Percentiles rank a stretch among this genome's conserved stretches.
phyloP scores from a whole-genome alignment of 2,797 vertebrate species.

The Enteromius mattozi region DNA sequence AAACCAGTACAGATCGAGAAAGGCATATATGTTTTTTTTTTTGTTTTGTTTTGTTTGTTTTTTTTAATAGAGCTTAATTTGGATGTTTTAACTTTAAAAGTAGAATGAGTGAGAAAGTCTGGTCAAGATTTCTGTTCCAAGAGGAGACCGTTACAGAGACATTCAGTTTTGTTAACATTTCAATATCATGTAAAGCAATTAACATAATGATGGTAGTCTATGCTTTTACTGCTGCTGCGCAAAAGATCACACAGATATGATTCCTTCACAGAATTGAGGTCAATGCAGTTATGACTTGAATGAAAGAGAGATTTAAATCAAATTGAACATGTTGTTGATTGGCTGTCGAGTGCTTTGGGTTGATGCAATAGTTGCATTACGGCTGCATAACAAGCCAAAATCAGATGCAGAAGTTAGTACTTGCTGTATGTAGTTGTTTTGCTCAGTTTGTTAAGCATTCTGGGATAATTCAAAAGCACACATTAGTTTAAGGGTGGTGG shows the following conservation, averaged over 20 bases:
- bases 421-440: conserved; percentile 9
- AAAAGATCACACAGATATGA: conserved; percentile 57
- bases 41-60: neutral
- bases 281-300: conserved; percentile 36
- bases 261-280: conserved; percentile 58
- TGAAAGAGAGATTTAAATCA: neutral
- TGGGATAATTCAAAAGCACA: conserved; percentile 6
- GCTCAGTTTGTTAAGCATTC: neutral
- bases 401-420: neutral
- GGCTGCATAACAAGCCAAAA: neutral
- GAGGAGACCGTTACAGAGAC: conserved; percentile 22
- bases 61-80: neutral
- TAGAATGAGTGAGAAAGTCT: conserved; percentile 21
- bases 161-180: conserved; percentile 47
- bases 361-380: conserved; percentile 23
- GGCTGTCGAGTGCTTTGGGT: neutral
- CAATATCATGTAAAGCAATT: conserved; percentile 51
- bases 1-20: conserved; percentile 1
- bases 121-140: neutral
- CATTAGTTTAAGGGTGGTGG: neutral
- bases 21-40: conserved; percentile 7
- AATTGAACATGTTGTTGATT: neutral
- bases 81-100: conserved; percentile 35
- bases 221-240: conserved; percentile 75
- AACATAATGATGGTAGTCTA: conserved; percentile 61